phyloP scores from a whole-genome alignment of 2,888 invertebrate species.

The Brenthis ino region DNA sequence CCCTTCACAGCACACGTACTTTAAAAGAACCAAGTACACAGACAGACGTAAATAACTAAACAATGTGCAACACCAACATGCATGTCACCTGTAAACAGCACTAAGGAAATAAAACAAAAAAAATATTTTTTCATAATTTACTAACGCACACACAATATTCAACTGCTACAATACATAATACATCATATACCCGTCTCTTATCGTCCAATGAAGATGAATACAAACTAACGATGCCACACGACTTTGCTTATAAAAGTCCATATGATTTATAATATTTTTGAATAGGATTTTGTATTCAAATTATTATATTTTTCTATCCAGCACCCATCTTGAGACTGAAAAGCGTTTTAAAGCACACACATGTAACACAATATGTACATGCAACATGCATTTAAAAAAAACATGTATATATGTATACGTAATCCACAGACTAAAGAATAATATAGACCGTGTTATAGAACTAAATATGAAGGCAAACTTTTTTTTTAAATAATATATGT shows the following conservation, averaged over 20 bases:
- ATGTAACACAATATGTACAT: constrained; percentile 24
- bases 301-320: no score
- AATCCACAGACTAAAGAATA: no score
- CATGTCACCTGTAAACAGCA: constrained; percentile 22
- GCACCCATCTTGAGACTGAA: no score
- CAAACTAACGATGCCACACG: background rate
- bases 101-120: constrained; percentile 29
- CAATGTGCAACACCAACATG: constrained; percentile 8
- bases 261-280: no score
- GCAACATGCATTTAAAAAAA: constrained; percentile 25
- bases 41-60: background rate
- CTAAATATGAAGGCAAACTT: no score
- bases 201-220: constrained; percentile 39
- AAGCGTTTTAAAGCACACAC: background rate
- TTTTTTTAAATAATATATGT: no score
- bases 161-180: constrained; percentile 55
- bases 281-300: no score
- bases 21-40: no score
- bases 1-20: no score
- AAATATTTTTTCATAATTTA: constrained; percentile 23
- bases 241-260: background rate
- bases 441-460: no score
- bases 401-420: background rate
- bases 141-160: constrained; percentile 41
- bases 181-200: constrained; percentile 59